A percentile compares a stretch with the other conserved stretches of the same genome.
These are phyloP conservation scores for Parnassius glacialis DNA, from an alignment of 2,888 invertebrate genomes.

Conservation along the genomic window DNA sequence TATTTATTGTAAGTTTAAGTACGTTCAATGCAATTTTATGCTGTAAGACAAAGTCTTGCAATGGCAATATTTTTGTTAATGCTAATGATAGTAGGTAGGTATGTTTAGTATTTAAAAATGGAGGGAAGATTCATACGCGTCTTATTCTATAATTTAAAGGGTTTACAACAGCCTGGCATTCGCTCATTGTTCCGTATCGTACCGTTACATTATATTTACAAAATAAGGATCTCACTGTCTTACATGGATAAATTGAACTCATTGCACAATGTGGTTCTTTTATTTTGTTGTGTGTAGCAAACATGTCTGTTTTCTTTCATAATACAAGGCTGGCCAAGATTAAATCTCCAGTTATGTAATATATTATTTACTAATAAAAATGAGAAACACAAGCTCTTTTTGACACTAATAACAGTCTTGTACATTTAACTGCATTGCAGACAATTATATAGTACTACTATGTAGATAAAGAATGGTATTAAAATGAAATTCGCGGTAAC, in stretches of 20 bases:
- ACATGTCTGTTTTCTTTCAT: no score
- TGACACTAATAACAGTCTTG: background rate
- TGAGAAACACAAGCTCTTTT: background rate
- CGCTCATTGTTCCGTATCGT: slow-evolving; percentile 52
- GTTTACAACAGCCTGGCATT: slow-evolving; percentile 63
- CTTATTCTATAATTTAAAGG: slow-evolving; percentile 51
- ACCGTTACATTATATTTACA: slow-evolving; percentile 64
- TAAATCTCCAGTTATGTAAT: slow-evolving; percentile 5
- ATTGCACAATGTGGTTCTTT: background rate
- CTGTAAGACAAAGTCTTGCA: background rate
- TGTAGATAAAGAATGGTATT: no score
- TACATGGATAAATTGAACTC: slow-evolving; percentile 27
- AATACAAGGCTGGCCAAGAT: slow-evolving; percentile 1
- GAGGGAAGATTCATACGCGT: slow-evolving; percentile 50
- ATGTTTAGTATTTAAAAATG: slow-evolving; percentile 28
- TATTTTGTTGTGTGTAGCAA: no score
- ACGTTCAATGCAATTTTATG: slow-evolving; percentile 6
- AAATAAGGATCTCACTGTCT: slow-evolving; percentile 62
- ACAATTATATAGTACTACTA: background rate
- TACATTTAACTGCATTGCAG: background rate
- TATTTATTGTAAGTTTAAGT: slow-evolving; percentile 14
- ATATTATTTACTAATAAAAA: no score
- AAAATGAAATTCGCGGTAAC: no score
- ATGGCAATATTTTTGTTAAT: slow-evolving; percentile 3
- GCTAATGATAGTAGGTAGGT: background rate